phyloP scores from a whole-genome alignment of 2,888 invertebrate species.

The Yponomeuta evonymella region DNA sequence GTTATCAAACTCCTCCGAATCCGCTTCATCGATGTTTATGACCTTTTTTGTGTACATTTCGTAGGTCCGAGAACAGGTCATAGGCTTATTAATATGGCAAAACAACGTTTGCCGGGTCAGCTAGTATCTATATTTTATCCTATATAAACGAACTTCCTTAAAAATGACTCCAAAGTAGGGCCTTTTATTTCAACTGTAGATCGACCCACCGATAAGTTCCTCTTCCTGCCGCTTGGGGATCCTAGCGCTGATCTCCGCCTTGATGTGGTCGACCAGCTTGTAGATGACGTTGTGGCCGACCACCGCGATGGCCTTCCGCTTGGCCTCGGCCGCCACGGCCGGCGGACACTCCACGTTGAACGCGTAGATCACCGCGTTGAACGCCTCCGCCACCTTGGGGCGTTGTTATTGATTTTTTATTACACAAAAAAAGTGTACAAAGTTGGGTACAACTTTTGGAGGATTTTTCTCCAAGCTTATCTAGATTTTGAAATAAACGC shows the following conservation, averaged over 20 bases:
- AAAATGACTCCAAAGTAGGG: too few relatives aligned
- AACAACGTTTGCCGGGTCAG: too few relatives aligned
- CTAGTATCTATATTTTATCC: too few relatives aligned
- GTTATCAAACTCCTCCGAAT: too few relatives aligned
- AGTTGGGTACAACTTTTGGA: too few relatives aligned
- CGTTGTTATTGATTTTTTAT: neutral
- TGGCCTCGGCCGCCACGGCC: slow-evolving; percentile 67
- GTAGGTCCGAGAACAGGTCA: too few relatives aligned
- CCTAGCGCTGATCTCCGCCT: slow-evolving; percentile 82
- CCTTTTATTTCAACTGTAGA: neutral
- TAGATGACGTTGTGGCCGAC: slow-evolving; percentile 93
- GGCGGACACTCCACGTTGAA: slow-evolving; percentile 85
- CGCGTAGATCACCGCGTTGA: slow-evolving; percentile 86
- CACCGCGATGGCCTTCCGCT: slow-evolving; percentile 73
- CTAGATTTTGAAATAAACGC: too few relatives aligned
- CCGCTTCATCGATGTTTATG: too few relatives aligned
- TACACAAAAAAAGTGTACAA: neutral
- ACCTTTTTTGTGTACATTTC: too few relatives aligned
- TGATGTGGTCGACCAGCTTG: slow-evolving; percentile 91
- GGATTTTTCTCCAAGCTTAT: too few relatives aligned
- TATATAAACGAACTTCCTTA: too few relatives aligned
- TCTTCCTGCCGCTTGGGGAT: slow-evolving; percentile 85
- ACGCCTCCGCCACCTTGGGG: slow-evolving; percentile 54
- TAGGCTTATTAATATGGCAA: too few relatives aligned
- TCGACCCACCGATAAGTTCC: slow-evolving; percentile 80